Base-by-base conservation (phyloP, 1,140 invertebrate species). In the Littorina saxatilis region DNA sequence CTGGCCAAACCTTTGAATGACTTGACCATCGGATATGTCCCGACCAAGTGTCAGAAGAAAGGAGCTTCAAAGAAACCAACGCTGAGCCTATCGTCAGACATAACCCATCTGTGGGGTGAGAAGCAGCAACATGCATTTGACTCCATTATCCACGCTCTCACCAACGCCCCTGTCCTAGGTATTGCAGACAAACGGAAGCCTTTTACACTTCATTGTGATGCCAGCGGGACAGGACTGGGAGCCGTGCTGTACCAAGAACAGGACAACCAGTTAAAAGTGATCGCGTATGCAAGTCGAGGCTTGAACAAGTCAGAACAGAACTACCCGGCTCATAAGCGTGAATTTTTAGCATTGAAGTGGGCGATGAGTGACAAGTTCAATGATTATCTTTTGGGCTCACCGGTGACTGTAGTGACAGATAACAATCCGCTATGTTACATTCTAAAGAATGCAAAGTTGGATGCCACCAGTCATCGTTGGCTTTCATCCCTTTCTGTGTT, bases 401-500 rank as follows among this genome's bases (percentile, higher is more conserved):
- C 32, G 37, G 37, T 13, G 66, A 9, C 27, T 35, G n/a, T n/a
- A n/a, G n/a, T n/a, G n/a, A n/a, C n/a, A n/a, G n/a, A n/a, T n/a
- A n/a, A n/a, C n/a, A n/a, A n/a, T n/a, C n/a, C n/a, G n/a, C n/a
- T n/a, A n/a, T n/a, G n/a, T n/a, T n/a, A n/a, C n/a, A n/a, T n/a
- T n/a, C n/a, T n/a, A n/a, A n/a, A n/a, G n/a, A n/a, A n/a, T n/a
- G n/a, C n/a, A n/a, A n/a, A n/a, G n/a, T n/a, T n/a, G n/a, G n/a
- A n/a, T n/a, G n/a, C n/a, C n/a, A n/a, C n/a, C n/a, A n/a, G n/a
- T n/a, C n/a, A 32, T 68, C 37, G 7, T 23, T 29, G 13, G 72
- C 78, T 20, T 75, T 68, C 52, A 78, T 84, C 58, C 23, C 58
- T 85, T 23, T 27, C 70, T 17, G n/a, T 20, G 11, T 86, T 68